Base-by-base conservation (phyloP, 2,888 invertebrate species). In the Mythimna ferrago region DNA sequence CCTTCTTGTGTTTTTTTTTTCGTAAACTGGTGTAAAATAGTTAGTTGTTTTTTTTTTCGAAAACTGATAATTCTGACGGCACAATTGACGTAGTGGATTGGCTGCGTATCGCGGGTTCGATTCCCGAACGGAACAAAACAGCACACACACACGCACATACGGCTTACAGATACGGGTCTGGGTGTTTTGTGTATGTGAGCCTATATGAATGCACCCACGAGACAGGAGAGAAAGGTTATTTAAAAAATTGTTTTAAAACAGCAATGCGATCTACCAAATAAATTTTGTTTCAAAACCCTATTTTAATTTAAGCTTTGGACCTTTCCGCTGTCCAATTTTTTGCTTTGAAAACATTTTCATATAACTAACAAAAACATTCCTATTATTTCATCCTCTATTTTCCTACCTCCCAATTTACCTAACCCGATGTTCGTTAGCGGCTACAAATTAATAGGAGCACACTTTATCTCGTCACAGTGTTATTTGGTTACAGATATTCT, bases 401-500 rank as follows among this genome's bases (percentile, higher is more conserved):
- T 62, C 54, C 51, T 38, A 35, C 61, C 35, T 61, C 38, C 66
- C 65, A 71, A 69, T 65, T 74, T 70, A 71, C 74, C 64, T 58
- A 67, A 61, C 56, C 44, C 63, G 70, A 63, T 67, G 53, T 76
- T 69, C 76, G 76, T 82, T 82, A 76, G 63, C 67, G 70, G 58
- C 51, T 64, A 41, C 54, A 71, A 71, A 74, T 81, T 84, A 76
- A 73, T 84, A 79, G 63, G 70, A 70, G 65, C 61, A 66, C 76
- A 71, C 67, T 85, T 82, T 74, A 82, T 83, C 70, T 72, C 74
- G 71, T 71, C 72, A 70, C 78, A 79, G 63, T 26, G 72, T 76
- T 80, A 84, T 84, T 78, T 35, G 73, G 74, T 82, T 76, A 81
- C 78, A 69, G 65, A 69, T 74, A 82, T 86, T 74, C 71, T 73